Percentiles rank a stretch among this genome's conserved stretches.
Evolutionary conservation across 2,797 vertebrate genomes (phyloP).

Genomic region (Myotis pilosus): DNA sequence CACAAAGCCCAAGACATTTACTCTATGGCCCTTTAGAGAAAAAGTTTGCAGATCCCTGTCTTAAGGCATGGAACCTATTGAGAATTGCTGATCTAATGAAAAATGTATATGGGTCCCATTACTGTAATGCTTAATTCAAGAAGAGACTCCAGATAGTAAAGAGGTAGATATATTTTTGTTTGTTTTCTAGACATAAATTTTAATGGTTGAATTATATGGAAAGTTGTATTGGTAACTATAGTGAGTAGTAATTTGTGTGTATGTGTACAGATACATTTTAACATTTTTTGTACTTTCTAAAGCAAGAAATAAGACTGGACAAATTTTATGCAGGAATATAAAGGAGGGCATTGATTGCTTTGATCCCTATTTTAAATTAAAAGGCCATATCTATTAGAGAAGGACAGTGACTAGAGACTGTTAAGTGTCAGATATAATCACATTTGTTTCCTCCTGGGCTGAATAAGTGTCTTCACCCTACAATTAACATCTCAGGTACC

Average conservation of each 20-base stretch:
- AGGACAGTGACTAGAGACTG: conserved; percentile 55
- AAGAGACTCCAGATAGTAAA: background rate
- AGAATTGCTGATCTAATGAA: conserved; percentile 26
- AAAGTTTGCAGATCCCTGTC: background rate
- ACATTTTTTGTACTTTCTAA: conserved; percentile 42
- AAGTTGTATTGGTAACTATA: conserved; percentile 5
- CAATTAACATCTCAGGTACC: conserved; percentile 71
- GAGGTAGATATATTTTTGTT: conserved; percentile 2
- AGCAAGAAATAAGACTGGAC: conserved; percentile 53
- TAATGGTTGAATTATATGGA: conserved; percentile 7
- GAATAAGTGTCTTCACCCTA: conserved; percentile 64
- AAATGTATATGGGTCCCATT: background rate
- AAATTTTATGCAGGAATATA: background rate
- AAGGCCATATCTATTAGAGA: conserved; percentile 36
- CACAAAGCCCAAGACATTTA: conserved; percentile 40
- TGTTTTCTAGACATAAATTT: conserved; percentile 41
- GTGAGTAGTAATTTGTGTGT: background rate
- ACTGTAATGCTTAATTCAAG: conserved; percentile 30
- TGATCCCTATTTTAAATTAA: conserved; percentile 68
- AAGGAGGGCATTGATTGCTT: conserved; percentile 36
- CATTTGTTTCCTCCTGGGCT: conserved; percentile 69
- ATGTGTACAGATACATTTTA: conserved; percentile 18
- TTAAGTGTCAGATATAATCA: conserved; percentile 74
- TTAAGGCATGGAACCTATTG: background rate
- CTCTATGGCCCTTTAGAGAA: background rate